Evolutionary conservation across 23 tunicate genomes (phyloP).

Genomic region (Oikopleura vanhoeffeni): DNA sequence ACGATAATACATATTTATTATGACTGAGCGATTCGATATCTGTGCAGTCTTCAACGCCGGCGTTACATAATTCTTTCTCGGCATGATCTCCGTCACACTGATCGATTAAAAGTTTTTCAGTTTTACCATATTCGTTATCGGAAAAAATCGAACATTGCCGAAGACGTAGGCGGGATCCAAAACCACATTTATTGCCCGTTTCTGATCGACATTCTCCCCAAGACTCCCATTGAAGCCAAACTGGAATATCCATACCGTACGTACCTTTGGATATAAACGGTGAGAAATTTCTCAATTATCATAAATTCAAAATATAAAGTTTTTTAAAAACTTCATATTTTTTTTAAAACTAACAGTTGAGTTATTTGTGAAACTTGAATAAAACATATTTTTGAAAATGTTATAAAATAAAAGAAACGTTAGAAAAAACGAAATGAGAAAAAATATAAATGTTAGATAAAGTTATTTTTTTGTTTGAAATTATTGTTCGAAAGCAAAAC

Average conservation of each 20-base stretch:
- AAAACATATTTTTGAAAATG: no score
- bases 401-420: no score
- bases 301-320: no score
- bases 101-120: background rate
- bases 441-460: no score
- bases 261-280: no score
- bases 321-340: no score
- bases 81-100: slow-evolving; percentile 6
- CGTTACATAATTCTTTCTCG: slow-evolving; percentile 2
- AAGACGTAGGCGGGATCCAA: background rate
- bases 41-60: background rate
- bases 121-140: background rate
- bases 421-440: no score
- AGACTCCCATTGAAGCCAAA: background rate
- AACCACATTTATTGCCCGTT: background rate
- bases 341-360: no score
- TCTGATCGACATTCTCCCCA: slow-evolving; percentile 7
- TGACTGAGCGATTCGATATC: background rate
- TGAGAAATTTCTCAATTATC: no score
- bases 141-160: background rate
- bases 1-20: background rate
- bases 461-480: no score
- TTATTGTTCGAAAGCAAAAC: no score
- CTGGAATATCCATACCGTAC: slow-evolving; percentile 8
- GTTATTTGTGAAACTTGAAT: no score